Conservation (phyloP, 2,888 invertebrate species). For the Erebia ligea region DNA sequence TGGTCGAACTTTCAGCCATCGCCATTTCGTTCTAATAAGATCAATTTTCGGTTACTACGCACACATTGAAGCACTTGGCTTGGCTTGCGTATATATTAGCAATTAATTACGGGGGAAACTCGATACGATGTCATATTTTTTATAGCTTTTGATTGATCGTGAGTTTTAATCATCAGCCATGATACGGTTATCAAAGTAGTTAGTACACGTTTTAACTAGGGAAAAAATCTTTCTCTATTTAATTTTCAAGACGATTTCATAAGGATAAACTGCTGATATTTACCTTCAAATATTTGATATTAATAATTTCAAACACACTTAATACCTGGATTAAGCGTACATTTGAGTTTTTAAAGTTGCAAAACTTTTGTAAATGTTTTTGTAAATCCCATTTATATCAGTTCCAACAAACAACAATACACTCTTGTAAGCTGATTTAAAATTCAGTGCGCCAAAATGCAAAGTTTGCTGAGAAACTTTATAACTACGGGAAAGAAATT, state of each 20-base stretch:
- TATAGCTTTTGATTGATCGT: constrained; percentile 1
- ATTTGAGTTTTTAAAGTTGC: background rate
- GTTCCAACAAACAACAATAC: constrained; percentile 4
- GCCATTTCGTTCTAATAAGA: constrained; percentile 40
- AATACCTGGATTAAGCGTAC: too few species aligned
- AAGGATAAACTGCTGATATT: background rate
- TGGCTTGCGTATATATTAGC: constrained; percentile 24
- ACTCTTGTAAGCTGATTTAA: constrained; percentile 13
- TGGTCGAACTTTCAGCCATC: constrained; percentile 40
- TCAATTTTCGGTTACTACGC: constrained; percentile 38
- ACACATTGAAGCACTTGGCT: constrained; percentile 23
- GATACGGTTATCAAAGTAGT: background rate
- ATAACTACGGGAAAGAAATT: constrained; percentile 9
- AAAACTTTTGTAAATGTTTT: background rate
- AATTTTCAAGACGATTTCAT: background rate
- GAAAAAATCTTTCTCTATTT: background rate
- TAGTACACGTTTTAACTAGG: background rate
- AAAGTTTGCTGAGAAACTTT: constrained; percentile 13
- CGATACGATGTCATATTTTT: constrained; percentile 1
- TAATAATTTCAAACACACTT: too few species aligned
- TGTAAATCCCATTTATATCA: background rate
- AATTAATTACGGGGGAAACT: constrained; percentile 13
- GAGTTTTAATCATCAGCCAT: background rate
- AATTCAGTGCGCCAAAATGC: constrained; percentile 19
- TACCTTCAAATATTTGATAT: too few species aligned